Evolutionary conservation across 2,797 vertebrate species (phyloP).

Genomic region (Champsocephalus esox): DNA sequence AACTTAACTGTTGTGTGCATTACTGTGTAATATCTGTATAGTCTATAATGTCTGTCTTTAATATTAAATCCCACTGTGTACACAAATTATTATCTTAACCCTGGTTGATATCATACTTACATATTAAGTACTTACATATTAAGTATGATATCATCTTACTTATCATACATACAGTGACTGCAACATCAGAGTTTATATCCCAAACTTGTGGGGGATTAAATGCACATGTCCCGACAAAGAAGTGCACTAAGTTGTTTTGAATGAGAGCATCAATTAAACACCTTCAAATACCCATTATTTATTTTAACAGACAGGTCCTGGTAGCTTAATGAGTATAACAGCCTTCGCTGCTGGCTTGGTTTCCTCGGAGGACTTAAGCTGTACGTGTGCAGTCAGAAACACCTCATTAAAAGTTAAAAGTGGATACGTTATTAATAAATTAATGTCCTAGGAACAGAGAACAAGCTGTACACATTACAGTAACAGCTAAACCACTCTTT

Average conservation of each 20-base stretch:
- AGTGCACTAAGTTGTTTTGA: background rate
- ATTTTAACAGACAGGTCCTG: slow-evolving; percentile 6
- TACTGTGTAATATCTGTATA: background rate
- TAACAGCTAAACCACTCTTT: slow-evolving; percentile 21
- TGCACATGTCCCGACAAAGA: slow-evolving; percentile 17
- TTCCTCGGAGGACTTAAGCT: background rate
- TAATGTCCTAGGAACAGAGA: background rate
- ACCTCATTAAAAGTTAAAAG: slow-evolving; percentile 19
- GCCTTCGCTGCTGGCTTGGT: background rate
- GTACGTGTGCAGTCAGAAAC: slow-evolving; percentile 6
- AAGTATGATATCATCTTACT: too few species aligned
- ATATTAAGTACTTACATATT: too few species aligned
- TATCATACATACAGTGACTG: background rate
- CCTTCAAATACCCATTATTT: background rate
- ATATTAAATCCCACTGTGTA: background rate
- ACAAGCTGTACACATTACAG: slow-evolving; percentile 5
- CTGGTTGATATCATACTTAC: background rate
- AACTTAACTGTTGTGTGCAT: slow-evolving; percentile 17
- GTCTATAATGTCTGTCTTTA: slow-evolving; percentile 3
- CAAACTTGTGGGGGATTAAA: slow-evolving; percentile 17
- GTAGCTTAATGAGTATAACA: background rate
- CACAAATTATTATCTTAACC: background rate
- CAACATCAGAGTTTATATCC: slow-evolving; percentile 10
- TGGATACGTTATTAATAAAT: slow-evolving; percentile 11
- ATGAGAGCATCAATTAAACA: slow-evolving; percentile 13